Base-by-base conservation (phyloP, 2,113 vertebrate species). In the Ictidomys tridecemlineatus region DNA sequence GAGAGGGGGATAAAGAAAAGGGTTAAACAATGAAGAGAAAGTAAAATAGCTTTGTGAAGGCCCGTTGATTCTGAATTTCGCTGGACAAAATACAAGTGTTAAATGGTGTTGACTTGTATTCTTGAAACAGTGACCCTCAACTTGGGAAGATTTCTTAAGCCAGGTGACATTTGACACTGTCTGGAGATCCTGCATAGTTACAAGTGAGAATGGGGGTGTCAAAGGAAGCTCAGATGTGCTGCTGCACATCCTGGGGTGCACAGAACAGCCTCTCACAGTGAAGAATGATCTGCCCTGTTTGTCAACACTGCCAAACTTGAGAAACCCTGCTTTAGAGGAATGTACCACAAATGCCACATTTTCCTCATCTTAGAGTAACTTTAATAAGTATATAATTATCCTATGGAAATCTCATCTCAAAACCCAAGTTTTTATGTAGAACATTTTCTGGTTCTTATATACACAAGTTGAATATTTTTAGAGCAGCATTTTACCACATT, bases 351-450 rank as follows among this genome's bases (percentile, higher is more conserved):
- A 45, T 77, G 91, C 16, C 32, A 16, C n/a, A 90, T 65, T 90
- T 76, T 65, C 48, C 17, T 84, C 85, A 84, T 67, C 18, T 73
- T 95, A 76, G 90, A 91, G 53, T 94, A 92, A 93, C 58, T 92
- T 92, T 45, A 70, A 0, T 76, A 86, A 72, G 22, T 63, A 61
- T 22, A 32, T 3, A 84, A 42, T 12, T 56, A 84, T 30, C 26
- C 42, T 67, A 72, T 8, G 14, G 53, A 61, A 90, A 3, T 11
- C 11, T 93, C 20, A 78, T 80, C 77, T 77, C n/a, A 88, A 94
- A 95, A 79, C 6, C 7, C 39, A 94, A 84, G 24, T 79, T 84
- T 96, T 30, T 14, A 85, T 2, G 28, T 26, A 94, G 32, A 85
- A 72, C 7, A 56, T 20, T 58, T 73, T 92, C 65, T 65, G 56